A percentile compares a stretch with the other conserved stretches of the same genome.
phyloP scores from a whole-genome alignment of 2,888 invertebrate species.

The Zaprionus bogoriensis region DNA sequence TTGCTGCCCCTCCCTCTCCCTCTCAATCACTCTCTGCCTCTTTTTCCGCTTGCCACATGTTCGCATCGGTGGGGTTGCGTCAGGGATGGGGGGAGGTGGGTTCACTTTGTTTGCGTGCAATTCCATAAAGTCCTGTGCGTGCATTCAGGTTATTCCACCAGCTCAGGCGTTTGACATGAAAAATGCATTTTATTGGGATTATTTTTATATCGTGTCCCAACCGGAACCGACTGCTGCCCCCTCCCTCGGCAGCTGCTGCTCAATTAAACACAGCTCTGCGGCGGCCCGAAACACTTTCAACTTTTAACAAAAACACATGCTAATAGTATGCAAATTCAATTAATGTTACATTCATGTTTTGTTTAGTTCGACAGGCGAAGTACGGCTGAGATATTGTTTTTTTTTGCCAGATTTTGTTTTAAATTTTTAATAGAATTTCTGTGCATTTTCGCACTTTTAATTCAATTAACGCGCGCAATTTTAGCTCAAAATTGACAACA shows the following conservation, averaged over 20 bases:
- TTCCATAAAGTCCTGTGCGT: constrained; percentile 77
- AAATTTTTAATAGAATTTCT: constrained; percentile 28
- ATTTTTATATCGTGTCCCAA: constrained; percentile 68
- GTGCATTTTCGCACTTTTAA: constrained; percentile 67
- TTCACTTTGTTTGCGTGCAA: constrained; percentile 75
- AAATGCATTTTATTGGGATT: constrained; percentile 80
- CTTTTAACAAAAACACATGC: constrained; percentile 22
- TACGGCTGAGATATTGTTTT: neutral
- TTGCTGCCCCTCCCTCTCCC: constrained; percentile 21
- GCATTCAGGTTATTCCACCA: constrained; percentile 76
- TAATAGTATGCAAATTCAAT: constrained; percentile 67
- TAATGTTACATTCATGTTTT: constrained; percentile 65
- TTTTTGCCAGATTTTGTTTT: neutral
- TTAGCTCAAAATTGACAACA: constrained; percentile 24
- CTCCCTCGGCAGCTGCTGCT: neutral
- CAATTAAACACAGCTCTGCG: constrained; percentile 38
- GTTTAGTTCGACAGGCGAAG: constrained; percentile 42
- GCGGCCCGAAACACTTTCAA: neutral
- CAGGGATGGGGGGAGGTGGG: constrained; percentile 40
- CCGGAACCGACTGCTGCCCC: neutral
- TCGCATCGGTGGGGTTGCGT: neutral
- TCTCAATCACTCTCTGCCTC: too few relatives aligned
- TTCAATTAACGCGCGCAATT: constrained; percentile 65
- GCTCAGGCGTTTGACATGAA: constrained; percentile 80
- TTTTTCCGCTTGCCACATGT: neutral